Conservation (phyloP, 2,113 vertebrate species). For the Pyrgilauda ruficollis region DNA sequence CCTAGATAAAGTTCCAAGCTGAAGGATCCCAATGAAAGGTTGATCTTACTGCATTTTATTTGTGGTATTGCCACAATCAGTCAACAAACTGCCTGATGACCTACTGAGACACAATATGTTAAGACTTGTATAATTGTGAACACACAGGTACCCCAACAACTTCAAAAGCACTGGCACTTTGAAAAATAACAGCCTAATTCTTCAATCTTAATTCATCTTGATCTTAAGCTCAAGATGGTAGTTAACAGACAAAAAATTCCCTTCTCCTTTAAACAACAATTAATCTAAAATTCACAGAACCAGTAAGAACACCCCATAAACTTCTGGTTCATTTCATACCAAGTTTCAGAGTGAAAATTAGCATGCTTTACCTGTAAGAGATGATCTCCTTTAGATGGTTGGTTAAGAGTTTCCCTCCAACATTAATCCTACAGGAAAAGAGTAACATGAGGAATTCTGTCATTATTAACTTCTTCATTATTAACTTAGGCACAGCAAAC, state of each 20-base stretch:
- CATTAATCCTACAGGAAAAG: slow-evolving; percentile 83
- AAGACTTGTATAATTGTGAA: neutral
- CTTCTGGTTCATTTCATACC: neutral
- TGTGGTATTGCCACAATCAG: neutral
- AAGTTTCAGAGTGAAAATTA: neutral
- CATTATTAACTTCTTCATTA: neutral
- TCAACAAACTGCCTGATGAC: neutral
- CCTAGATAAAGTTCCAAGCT: neutral
- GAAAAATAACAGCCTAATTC: neutral
- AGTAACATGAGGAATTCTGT: slow-evolving; percentile 15
- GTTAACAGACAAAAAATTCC: neutral
- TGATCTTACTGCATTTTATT: neutral
- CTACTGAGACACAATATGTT: neutral
- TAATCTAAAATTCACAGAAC: neutral
- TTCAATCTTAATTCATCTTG: neutral
- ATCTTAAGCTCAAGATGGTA: neutral
- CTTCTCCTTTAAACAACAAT: neutral
- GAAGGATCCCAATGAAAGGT: neutral
- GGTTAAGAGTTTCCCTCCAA: slow-evolving; percentile 95
- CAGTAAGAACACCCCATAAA: neutral
- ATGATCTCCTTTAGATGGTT: slow-evolving; percentile 99
- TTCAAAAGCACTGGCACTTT: neutral
- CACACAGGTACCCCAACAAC: neutral
- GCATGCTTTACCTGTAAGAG: slow-evolving; percentile 86
- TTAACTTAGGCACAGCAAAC: neutral